Evolutionary conservation across 2,888 invertebrate genomes (phyloP).

Genomic region (Amiota minor): DNA sequence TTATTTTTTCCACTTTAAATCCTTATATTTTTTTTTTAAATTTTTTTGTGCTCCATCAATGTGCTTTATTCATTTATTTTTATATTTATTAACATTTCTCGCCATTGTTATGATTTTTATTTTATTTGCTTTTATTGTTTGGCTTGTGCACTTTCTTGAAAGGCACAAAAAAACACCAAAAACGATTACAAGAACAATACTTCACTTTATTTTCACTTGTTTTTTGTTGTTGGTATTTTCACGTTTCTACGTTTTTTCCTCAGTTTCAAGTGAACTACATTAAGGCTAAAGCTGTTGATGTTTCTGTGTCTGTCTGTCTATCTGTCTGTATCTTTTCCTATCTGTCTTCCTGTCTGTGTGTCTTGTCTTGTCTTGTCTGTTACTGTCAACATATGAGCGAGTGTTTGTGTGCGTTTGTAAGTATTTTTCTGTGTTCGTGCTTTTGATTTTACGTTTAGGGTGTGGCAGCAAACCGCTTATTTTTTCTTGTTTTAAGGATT

Average conservation of each 20-base stretch:
- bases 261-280: no score
- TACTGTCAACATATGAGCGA: neutral
- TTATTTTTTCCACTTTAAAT: neutral
- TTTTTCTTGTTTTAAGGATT: neutral
- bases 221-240: neutral
- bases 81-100: neutral
- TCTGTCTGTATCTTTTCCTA: neutral
- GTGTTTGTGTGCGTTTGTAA: neutral
- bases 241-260: neutral
- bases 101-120: conserved; percentile 1
- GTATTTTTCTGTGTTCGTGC: neutral
- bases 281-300: neutral
- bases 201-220: no score
- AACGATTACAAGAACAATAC: no score
- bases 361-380: neutral
- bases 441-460: conserved; percentile 15
- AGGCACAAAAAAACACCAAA: no score
- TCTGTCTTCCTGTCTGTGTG: neutral
- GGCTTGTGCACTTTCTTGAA: neutral
- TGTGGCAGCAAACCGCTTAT: neutral
- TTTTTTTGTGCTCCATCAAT: conserved; percentile 9
- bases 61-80: conserved; percentile 25
- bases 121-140: conserved; percentile 3
- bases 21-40: neutral
- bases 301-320: neutral